Conservation (phyloP, 2,888 invertebrate genomes). For the Drosophila niveifrons region DNA sequence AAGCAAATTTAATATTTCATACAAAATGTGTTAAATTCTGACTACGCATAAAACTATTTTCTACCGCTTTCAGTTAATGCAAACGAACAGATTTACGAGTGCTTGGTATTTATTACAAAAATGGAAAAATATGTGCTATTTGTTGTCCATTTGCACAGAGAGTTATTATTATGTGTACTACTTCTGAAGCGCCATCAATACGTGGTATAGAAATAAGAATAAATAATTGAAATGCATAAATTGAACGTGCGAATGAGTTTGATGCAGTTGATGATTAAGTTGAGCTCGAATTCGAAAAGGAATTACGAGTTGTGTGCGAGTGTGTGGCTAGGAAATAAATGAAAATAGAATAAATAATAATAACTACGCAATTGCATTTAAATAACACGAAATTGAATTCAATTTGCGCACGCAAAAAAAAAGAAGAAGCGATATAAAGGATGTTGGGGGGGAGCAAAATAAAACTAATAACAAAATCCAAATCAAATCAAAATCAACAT, state of each 20-base stretch:
- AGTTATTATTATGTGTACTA: neutral
- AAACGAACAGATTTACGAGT: no score
- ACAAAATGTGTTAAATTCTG: no score
- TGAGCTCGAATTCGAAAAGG: constrained; percentile 6
- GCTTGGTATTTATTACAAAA: neutral
- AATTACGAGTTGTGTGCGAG: constrained; percentile 13
- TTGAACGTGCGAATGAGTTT: constrained; percentile 1
- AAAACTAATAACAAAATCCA: constrained; percentile 18
- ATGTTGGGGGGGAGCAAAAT: neutral
- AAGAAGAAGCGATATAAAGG: no score
- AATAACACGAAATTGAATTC: constrained; percentile 10
- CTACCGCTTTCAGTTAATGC: no score
- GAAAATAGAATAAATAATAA: constrained; percentile 5
- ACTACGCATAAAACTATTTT: no score
- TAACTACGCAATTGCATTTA: constrained; percentile 10
- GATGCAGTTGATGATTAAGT: constrained; percentile 22
- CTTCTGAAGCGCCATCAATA: neutral
- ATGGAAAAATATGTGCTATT: neutral
- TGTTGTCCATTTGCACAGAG: neutral
- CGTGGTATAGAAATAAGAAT: constrained; percentile 4
- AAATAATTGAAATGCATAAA: constrained; percentile 7
- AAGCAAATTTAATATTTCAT: no score
- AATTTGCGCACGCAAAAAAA: neutral
- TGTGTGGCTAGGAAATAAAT: constrained; percentile 23
- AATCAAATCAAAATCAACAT: constrained; percentile 75